A percentile compares a stretch with the other conserved stretches of the same genome.
These are phyloP conservation scores for Drosophila tropicalis DNA, from an alignment of 1,140 invertebrate species.

Conservation along the genomic window DNA sequence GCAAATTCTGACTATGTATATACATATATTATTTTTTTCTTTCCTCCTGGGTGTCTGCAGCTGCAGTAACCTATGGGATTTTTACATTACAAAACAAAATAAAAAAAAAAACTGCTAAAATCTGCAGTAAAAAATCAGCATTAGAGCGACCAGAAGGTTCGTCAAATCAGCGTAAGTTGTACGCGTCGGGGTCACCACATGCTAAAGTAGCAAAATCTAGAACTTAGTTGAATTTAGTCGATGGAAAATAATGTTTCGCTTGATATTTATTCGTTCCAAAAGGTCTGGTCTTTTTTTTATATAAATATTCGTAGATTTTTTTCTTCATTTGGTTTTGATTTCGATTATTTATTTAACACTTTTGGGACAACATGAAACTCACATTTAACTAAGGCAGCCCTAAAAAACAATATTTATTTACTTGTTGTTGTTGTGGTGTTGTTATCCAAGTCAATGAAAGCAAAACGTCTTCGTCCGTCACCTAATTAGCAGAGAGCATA, in stretches of 20 bases:
- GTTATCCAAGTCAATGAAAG: constrained; percentile 3
- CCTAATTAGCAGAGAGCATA: constrained; percentile 48
- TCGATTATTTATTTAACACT: too few species aligned
- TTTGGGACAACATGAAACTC: too few species aligned
- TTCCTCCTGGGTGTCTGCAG: constrained; percentile 6
- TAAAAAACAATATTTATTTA: too few species aligned
- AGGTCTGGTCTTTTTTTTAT: too few species aligned
- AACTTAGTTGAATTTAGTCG: too few species aligned
- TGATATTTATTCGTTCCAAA: too few species aligned
- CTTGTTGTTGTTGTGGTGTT: too few species aligned
- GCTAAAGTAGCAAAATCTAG: constrained; percentile 2
- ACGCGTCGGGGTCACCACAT: not conserved
- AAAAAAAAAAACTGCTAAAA: not conserved
- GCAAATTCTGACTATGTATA: constrained; percentile 14
- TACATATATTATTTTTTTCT: not conserved
- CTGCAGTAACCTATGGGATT: constrained; percentile 8
- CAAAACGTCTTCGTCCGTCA: constrained; percentile 37
- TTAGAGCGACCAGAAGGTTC: not conserved
- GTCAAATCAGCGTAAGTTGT: not conserved
- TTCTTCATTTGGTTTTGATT: too few species aligned
- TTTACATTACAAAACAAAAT: not conserved
- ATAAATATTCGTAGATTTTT: too few species aligned
- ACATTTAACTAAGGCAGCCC: too few species aligned
- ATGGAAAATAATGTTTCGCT: too few species aligned
- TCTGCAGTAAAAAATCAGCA: constrained; percentile 10